phyloP scores from a whole-genome alignment of 2,797 vertebrate genomes.

The Manis pentadactyla region DNA sequence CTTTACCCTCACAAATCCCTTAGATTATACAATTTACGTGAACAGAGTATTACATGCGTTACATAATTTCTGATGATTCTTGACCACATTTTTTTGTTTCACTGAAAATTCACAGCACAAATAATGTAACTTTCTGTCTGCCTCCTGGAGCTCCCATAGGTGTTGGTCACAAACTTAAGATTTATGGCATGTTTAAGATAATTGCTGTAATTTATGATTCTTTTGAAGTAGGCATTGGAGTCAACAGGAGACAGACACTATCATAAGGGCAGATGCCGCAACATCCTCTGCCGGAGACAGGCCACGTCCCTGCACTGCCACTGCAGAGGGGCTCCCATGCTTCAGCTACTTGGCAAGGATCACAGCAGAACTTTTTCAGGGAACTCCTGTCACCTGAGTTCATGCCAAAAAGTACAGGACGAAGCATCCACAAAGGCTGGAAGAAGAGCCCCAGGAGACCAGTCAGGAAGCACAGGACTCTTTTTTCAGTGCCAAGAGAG shows the following conservation, averaged over 20 bases:
- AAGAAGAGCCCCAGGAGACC: neutral
- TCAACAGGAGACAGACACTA: neutral
- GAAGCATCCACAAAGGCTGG: neutral
- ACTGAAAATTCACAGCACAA: slow-evolving; percentile 10
- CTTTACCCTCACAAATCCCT: neutral
- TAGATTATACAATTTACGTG: neutral
- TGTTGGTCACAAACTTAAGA: slow-evolving; percentile 13
- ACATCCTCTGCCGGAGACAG: neutral
- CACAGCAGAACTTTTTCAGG: neutral
- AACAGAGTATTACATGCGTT: neutral
- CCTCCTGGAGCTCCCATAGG: neutral
- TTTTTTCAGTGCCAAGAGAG: neutral
- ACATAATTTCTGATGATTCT: neutral
- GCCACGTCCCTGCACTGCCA: neutral
- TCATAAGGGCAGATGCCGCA: neutral
- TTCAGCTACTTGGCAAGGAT: neutral
- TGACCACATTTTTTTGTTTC: slow-evolving; percentile 8
- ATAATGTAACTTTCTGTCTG: slow-evolving; percentile 36
- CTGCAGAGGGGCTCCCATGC: neutral
- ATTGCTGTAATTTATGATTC: neutral
- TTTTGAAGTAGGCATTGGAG: neutral
- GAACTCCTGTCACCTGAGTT: neutral
- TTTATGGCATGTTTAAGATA: neutral
- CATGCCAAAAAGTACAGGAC: neutral
- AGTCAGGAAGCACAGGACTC: neutral